These are phyloP conservation scores for Microhierax caerulescens DNA, from an alignment of 2,797 vertebrate genomes.

Conservation along the genomic window DNA sequence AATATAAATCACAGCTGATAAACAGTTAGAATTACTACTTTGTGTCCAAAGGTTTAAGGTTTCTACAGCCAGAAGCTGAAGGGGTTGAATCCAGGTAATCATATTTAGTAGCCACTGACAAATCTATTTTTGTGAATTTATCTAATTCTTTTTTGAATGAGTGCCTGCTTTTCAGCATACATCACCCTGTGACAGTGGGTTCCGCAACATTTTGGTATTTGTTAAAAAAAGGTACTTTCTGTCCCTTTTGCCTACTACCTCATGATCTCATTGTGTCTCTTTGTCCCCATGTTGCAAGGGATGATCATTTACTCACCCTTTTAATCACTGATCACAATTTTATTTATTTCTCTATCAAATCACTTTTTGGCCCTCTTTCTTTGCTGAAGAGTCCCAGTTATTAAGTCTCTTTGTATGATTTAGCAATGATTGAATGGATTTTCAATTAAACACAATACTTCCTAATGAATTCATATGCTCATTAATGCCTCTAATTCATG, in stretches of 20 bases:
- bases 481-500: neutral
- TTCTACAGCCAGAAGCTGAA: neutral
- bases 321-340: neutral
- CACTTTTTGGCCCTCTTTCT: neutral
- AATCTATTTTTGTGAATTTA: neutral
- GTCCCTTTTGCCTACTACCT: neutral
- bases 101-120: neutral
- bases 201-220: neutral
- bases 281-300: neutral
- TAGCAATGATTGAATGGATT: neutral
- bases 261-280: neutral
- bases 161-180: neutral
- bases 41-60: neutral
- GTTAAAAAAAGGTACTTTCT: neutral
- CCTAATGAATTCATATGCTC: constrained; percentile 8
- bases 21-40: neutral
- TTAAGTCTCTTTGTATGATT: neutral
- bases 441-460: constrained; percentile 19
- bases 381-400: neutral
- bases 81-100: neutral
- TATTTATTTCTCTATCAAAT: neutral
- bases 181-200: neutral
- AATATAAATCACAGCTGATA: neutral
- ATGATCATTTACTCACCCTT: neutral
- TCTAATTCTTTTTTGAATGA: neutral